Base-by-base conservation (phyloP, 2,888 invertebrate genomes). In the Drosophila hawaiiensis region DNA sequence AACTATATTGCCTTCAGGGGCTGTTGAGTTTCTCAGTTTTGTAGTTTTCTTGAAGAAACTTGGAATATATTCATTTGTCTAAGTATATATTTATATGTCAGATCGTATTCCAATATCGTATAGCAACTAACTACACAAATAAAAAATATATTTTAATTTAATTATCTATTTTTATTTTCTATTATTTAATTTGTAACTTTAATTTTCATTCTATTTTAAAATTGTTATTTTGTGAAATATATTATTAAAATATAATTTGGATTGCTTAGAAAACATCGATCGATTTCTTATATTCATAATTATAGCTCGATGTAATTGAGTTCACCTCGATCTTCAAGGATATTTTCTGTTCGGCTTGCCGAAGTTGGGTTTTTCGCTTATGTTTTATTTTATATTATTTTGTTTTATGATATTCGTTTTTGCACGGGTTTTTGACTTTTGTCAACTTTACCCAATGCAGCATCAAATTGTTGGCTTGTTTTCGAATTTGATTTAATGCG, bases 401-500 rank as follows among this genome's bases (percentile, higher is more conserved):
- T 61, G 60, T 76, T 68, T 78, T 78, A 68, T 68, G 70, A 52
- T 58, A 59, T 50, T 63, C 55, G 29, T 10, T 66, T 68, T 63
- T 60, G 60, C 80, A 77, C 68, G 68, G 69, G 28, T n/a, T 41
- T 59, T 74, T 77, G 75, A 62, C 80, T 82, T 84, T 88, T 90
- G 90, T 90, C 89, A 90, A 90, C 80, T 82, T 80, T 61, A 62
- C 64, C 58, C 77, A 83, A 81, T 86, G 89, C 84, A 83, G 76
- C 89, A 73, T 74, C 84, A 89, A 85, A 90, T 85, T 85, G 89
- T 71, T 76, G 86, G 78, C 69, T 74, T 76, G 73, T 63, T 61
- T 68, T 75, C 73, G 82, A 80, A 76, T 89, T 91, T 91, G 86
- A 87, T 87, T 87, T 87, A 91, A 72, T 82, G 91, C 88, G 69